phyloP scores from a whole-genome alignment of 2,113 vertebrate genomes.

The Chloebia gouldiae region DNA sequence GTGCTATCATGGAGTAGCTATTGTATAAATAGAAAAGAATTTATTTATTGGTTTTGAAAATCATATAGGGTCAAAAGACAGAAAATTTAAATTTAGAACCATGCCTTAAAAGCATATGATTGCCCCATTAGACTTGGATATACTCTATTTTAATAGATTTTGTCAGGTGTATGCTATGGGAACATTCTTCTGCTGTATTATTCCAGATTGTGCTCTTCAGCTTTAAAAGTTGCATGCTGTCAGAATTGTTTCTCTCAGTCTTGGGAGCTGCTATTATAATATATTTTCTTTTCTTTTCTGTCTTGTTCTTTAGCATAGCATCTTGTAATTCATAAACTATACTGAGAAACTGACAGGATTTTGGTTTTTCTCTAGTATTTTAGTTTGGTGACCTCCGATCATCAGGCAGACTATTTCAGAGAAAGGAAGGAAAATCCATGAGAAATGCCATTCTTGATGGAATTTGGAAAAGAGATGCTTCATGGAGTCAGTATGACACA shows the following conservation, averaged over 20 bases:
- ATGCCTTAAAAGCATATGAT: neutral
- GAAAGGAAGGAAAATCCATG: neutral
- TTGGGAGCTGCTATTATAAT: neutral
- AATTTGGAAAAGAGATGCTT: neutral
- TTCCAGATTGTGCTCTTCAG: neutral
- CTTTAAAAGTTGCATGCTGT: neutral
- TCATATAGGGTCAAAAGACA: neutral
- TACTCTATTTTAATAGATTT: neutral
- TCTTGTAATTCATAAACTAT: neutral
- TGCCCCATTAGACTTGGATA: neutral
- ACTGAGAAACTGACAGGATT: neutral
- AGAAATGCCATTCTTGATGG: slow-evolving; percentile 16
- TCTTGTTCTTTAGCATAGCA: neutral
- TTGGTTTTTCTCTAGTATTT: neutral
- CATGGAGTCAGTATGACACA: neutral
- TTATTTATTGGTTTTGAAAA: neutral
- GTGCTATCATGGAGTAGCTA: neutral
- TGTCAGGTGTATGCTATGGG: neutral
- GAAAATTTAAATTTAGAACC: neutral
- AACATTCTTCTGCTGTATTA: neutral
- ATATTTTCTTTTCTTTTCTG: neutral
- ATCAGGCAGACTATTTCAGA: slow-evolving; percentile 22
- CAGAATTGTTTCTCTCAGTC: neutral
- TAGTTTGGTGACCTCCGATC: neutral
- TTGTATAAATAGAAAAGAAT: neutral